These are phyloP conservation scores for Leptinotarsa tumamoca DNA, from an alignment of 2,888 invertebrate genomes.

Conservation along the genomic window DNA sequence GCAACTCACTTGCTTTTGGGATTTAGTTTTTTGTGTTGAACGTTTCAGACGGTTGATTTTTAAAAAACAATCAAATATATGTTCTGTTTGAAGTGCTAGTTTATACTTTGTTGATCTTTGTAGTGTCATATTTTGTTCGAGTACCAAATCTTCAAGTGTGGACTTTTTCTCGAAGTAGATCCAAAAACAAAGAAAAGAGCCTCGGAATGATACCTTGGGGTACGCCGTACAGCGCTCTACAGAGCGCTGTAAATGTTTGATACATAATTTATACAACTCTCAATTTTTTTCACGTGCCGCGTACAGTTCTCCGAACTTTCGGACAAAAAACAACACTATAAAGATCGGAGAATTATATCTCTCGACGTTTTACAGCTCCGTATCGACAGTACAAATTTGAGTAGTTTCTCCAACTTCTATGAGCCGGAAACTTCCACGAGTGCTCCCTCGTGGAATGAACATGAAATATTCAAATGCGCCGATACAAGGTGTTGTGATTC, in stretches of 20 bases:
- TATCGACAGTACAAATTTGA: slow-evolving; percentile 47
- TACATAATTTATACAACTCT: neutral
- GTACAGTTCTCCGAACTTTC: slow-evolving; percentile 22
- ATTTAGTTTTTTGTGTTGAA: too few species aligned
- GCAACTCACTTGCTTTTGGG: too few species aligned
- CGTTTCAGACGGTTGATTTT: too few species aligned
- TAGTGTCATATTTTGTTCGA: too few species aligned
- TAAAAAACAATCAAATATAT: too few species aligned
- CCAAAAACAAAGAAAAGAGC: too few species aligned
- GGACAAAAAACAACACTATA: slow-evolving; percentile 30
- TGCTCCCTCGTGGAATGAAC: slow-evolving; percentile 51
- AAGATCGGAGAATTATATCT: slow-evolving; percentile 37
- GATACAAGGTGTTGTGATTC: slow-evolving; percentile 42
- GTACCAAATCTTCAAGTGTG: too few species aligned
- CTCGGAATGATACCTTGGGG: too few species aligned
- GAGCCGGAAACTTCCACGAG: slow-evolving; percentile 50
- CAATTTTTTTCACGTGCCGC: neutral
- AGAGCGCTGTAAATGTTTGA: neutral
- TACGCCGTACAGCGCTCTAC: neutral
- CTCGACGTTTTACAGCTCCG: slow-evolving; percentile 28
- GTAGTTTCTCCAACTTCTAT: slow-evolving; percentile 54
- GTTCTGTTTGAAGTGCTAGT: too few species aligned
- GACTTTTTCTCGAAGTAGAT: too few species aligned
- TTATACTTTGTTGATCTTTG: too few species aligned
- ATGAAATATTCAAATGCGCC: slow-evolving; percentile 56